phyloP scores from a whole-genome alignment of 2,113 vertebrate genomes.

The Cercopithecus mona region DNA sequence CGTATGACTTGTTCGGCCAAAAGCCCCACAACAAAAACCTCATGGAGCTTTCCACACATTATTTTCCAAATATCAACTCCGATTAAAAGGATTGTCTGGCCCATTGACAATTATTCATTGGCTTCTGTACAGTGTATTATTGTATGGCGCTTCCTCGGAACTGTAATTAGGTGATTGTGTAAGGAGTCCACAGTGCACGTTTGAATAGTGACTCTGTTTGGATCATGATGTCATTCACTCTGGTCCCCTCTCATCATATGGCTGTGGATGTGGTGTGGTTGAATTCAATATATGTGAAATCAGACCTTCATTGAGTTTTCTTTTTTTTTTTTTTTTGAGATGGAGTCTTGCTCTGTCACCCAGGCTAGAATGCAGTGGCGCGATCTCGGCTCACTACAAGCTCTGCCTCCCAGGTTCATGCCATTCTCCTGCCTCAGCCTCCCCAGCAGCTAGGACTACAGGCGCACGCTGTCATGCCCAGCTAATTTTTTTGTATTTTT shows the following conservation, averaged over 20 bases:
- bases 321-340: not conserved
- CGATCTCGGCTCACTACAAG: too few relatives aligned
- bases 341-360: too few relatives aligned
- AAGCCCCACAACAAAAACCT: constrained; percentile 40
- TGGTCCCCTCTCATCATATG: constrained; percentile 77
- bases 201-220: constrained; percentile 84
- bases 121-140: constrained; percentile 73
- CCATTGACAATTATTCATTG: constrained; percentile 57
- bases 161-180: constrained; percentile 86
- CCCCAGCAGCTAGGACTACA: too few relatives aligned
- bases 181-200: constrained; percentile 76
- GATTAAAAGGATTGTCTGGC: constrained; percentile 64
- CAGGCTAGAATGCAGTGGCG: too few relatives aligned
- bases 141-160: constrained; percentile 70
- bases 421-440: too few relatives aligned
- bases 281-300: constrained; percentile 80
- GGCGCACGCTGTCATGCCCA: too few relatives aligned
- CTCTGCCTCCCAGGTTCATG: too few relatives aligned
- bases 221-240: constrained; percentile 86
- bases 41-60: constrained; percentile 32
- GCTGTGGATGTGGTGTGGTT: constrained; percentile 63
- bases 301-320: constrained; percentile 78
- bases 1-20: constrained; percentile 25
- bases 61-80: constrained; percentile 70
- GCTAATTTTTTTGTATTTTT: too few relatives aligned